A percentile compares a stretch with the other conserved stretches of the same genome.
Conservation (phyloP, 2,797 vertebrate genomes). For the Takifugu ocellatus region DNA sequence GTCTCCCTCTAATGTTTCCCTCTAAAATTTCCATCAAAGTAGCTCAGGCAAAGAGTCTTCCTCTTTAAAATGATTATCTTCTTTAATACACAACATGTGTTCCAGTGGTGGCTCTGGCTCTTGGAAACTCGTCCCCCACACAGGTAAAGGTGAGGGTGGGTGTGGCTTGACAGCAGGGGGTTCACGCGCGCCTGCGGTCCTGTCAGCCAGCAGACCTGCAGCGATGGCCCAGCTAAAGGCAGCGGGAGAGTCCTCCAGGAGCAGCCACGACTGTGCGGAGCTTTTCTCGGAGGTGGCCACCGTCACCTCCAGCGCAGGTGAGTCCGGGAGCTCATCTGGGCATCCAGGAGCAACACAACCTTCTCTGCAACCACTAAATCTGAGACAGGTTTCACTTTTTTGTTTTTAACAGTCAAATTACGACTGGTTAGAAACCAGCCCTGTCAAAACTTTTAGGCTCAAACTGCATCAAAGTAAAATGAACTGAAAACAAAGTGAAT, state of each 20-base stretch:
- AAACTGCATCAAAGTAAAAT: background rate
- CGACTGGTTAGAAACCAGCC: no score
- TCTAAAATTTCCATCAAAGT: no score
- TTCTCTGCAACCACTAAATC: background rate
- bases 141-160: background rate
- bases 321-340: conserved; percentile 18
- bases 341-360: background rate
- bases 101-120: background rate
- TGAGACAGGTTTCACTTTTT: no score
- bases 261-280: conserved; percentile 60
- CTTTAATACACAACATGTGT: no score
- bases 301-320: conserved; percentile 78
- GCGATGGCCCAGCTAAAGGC: conserved; percentile 64
- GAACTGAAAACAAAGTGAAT: background rate
- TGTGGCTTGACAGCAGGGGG: background rate
- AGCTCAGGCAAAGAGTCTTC: no score
- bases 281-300: conserved; percentile 70
- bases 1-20: no score
- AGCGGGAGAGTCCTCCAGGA: conserved; percentile 48
- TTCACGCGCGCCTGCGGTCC: conserved; percentile 6
- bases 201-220: conserved; percentile 28
- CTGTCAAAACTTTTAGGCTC: background rate
- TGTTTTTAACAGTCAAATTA: no score
- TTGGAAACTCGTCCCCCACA: no score
- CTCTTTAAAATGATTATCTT: no score